Conservation (phyloP, 2,113 vertebrate species). For the Colossoma macropomum region DNA sequence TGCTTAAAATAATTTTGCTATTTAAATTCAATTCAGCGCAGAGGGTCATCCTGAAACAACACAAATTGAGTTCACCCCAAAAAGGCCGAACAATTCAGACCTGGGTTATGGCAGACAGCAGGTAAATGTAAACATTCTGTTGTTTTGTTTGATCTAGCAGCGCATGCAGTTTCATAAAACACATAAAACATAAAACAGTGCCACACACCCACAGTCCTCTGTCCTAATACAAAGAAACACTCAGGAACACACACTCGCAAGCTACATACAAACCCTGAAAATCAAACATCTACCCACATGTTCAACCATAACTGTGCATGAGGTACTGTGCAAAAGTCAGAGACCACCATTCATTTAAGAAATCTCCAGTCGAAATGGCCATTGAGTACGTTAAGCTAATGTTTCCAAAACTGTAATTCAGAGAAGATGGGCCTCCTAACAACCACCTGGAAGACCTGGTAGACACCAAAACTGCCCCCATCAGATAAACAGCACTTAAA, state of each 20-base stretch:
- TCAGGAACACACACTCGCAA: background rate
- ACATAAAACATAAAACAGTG: background rate
- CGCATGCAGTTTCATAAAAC: too few relatives aligned
- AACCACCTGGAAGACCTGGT: too few relatives aligned
- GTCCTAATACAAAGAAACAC: background rate
- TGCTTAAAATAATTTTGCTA: background rate
- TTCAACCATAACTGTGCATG: background rate
- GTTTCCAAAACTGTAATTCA: too few relatives aligned
- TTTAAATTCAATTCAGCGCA: background rate
- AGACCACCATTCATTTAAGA: too few relatives aligned
- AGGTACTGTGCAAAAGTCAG: too few relatives aligned
- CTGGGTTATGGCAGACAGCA: background rate
- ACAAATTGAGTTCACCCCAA: background rate
- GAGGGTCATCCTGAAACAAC: background rate
- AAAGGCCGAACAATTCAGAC: background rate
- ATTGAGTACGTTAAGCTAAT: too few relatives aligned
- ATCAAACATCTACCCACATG: background rate
- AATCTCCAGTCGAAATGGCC: too few relatives aligned
- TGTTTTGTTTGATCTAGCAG: too few relatives aligned
- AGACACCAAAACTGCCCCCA: too few relatives aligned
- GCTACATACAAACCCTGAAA: background rate
- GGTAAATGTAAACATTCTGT: background rate
- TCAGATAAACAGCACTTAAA: too few relatives aligned
- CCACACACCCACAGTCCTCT: background rate
- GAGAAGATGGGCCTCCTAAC: too few relatives aligned